Base-by-base conservation (phyloP, 23 tunicate species). In the Ascidia mentula region DNA sequence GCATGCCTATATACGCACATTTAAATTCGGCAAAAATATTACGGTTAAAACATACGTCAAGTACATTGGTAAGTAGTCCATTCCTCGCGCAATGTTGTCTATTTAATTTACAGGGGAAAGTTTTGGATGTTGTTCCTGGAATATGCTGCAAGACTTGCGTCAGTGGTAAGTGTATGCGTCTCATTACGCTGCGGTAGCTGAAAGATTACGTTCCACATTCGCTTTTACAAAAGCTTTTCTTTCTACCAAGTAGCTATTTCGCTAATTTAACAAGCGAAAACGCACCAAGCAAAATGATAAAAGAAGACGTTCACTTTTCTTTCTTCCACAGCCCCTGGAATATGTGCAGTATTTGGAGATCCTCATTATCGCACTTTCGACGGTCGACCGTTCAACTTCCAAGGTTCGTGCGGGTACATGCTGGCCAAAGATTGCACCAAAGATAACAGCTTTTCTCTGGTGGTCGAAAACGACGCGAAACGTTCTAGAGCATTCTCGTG, bases 321-420 rank as follows among this genome's bases (percentile, higher is more conserved):
- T n/a, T n/a, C 65, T 65, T 32, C 34, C 26, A 32, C 83, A 93
- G 98, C 75, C 46, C 98, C 93, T 18, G 98, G 87, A 26, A 74
- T 88, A 3, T 93, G 98, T 69, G 72, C 93, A 1, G 98, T 93
- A 36, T 93, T 88, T 53, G 98, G 98, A n/a, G 98, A 93, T 36
- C 98, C 98, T 6, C 98, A 93, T 38, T 93, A 93, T 72, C 60
- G 87, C 31, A 93, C 98, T 0, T 93, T 93, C 79, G 98, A 93
- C 75, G 93, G 93, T 8, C 80, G 93, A 28, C 89, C 90, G 1
- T 93, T 88, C 72, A 93, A 82, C 77, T 93, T 61, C 70, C 98
- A 93, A 46, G 98, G 98, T 34, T 92, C 84, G 59, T 93, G 98
- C 76, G 75, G 80, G 20, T 93, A 93, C 70, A 73, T 93, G 45